Percentiles rank a stretch among this genome's conserved stretches.
Evolutionary conservation across 2,797 vertebrate species (phyloP).

Genomic region (Meda fulgida): DNA sequence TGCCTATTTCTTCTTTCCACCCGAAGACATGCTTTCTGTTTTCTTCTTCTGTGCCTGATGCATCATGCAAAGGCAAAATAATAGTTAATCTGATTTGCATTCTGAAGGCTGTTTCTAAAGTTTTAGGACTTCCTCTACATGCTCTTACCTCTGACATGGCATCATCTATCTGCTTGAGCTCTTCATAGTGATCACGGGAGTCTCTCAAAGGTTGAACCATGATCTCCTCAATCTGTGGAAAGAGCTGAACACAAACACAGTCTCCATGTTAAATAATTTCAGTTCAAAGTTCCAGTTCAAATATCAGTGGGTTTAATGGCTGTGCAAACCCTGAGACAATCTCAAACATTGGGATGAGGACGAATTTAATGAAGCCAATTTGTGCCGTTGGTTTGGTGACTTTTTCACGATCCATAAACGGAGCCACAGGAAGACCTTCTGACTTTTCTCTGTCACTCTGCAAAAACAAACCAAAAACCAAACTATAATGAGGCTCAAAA

Average conservation of each 20-base stretch:
- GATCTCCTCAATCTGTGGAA: conserved; percentile 90
- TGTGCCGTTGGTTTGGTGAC: conserved; percentile 92
- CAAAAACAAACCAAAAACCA: not conserved
- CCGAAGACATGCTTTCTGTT: conserved; percentile 79
- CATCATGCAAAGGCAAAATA: conserved; percentile 54
- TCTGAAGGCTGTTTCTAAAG: conserved; percentile 2
- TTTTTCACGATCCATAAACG: conserved; percentile 94
- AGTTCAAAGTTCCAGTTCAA: not conserved
- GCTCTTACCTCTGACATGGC: conserved; percentile 86
- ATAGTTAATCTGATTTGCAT: conserved; percentile 8
- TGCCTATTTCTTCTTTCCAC: conserved; percentile 76
- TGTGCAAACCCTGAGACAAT: conserved; percentile 81
- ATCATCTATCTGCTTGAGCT: conserved; percentile 92
- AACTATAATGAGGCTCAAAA: not conserved
- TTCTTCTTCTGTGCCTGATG: conserved; percentile 84
- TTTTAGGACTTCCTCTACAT: not conserved
- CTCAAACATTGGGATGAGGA: conserved; percentile 84
- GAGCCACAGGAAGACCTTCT: conserved; percentile 89
- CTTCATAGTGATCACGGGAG: conserved; percentile 93
- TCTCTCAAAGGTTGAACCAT: conserved; percentile 96
- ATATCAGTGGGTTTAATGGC: not conserved
- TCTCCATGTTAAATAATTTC: not conserved
- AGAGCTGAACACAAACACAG: conserved; percentile 79
- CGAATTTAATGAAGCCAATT: conserved; percentile 83
- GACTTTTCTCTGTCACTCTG: conserved; percentile 91